Base-by-base conservation (phyloP, 2,113 vertebrate species). In the Megaceryle maxima region DNA sequence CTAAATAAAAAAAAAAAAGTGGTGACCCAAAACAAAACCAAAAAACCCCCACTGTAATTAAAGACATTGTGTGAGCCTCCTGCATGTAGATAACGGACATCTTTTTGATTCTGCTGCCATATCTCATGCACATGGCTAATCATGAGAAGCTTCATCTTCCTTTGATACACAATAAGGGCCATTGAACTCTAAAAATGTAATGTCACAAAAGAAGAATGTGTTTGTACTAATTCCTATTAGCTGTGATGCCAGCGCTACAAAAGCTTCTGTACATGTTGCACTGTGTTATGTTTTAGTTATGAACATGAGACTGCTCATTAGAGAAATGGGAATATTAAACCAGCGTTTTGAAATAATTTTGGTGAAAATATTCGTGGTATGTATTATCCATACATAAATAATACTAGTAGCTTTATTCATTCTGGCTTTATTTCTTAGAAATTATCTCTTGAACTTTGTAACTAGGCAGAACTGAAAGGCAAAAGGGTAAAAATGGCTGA, bases 121-220 rank as follows among this genome's bases (percentile, higher is more conserved):
- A 79, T 90, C 76, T 90, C 76, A 33, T 19, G 53, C 80, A 92
- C 80, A 83, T 95, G 91, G 80, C 68, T 83, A 91, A 84, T 88
- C 92, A 95, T 91, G 92, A 96, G 92, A 92, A 95, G 74, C 26
- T 91, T 73, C 57, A 43, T 92, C 92, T 87, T 93, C 46, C 62
- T 93, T 74, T 79, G 83, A 78, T 86, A 92, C 89, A 93, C 87
- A 94, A 96, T 83, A 76, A 92, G 74, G 92, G 74, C 77, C 74
- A 87, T 73, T 94, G 95, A 96, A 94, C 95, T 96, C 83, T 70
- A 69, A 92, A 96, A 96, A 86, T 87, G 69, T 77, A 93, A 41
- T 67, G 90, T 95, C 92, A 93, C 69, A 91, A 59, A 94, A 90
- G 70, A 96, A 91, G 77, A 94, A 96, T 94, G 94, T 37, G 88